These are phyloP conservation scores for Xestobium rufovillosum DNA, from an alignment of 2,888 invertebrate species.

Conservation along the genomic window DNA sequence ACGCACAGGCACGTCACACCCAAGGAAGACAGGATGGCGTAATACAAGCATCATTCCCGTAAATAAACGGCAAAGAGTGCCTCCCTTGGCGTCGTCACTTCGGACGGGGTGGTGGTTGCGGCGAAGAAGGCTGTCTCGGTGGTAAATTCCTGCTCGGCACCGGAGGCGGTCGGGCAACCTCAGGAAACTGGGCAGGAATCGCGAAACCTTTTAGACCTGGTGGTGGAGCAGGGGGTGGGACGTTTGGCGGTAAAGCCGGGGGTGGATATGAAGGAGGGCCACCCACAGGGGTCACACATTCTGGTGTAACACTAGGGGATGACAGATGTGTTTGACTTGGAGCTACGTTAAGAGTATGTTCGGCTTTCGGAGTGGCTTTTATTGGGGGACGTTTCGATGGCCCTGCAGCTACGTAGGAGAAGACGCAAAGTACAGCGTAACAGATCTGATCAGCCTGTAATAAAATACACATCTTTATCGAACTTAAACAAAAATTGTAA, in stretches of 20 bases:
- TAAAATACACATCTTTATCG: slow-evolving; percentile 10
- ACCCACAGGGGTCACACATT: slow-evolving; percentile 34
- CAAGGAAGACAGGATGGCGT: slow-evolving; percentile 41
- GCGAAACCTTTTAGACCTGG: slow-evolving; percentile 30
- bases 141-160: slow-evolving; percentile 49
- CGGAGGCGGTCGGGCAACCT: slow-evolving; percentile 45
- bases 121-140: slow-evolving; percentile 39
- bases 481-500: too few relatives aligned
- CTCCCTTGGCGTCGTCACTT: slow-evolving; percentile 39
- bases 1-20: slow-evolving; percentile 25
- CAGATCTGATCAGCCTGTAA: slow-evolving; percentile 96
- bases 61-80: slow-evolving; percentile 39
- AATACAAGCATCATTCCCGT: slow-evolving; percentile 35
- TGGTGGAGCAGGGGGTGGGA: slow-evolving; percentile 39
- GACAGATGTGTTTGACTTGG: slow-evolving; percentile 13
- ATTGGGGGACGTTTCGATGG: slow-evolving; percentile 57
- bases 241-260: slow-evolving; percentile 38
- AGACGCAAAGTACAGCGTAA: slow-evolving; percentile 98
- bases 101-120: slow-evolving; percentile 42
- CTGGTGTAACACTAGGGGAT: slow-evolving; percentile 18
- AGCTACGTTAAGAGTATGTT: slow-evolving; percentile 18
- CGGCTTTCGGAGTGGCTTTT: slow-evolving; percentile 20
- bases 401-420: slow-evolving; percentile 96
- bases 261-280: slow-evolving; percentile 41
- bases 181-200: slow-evolving; percentile 35